phyloP scores from a whole-genome alignment of 2,888 invertebrate species.

The Sphaerophoria taeniata region DNA sequence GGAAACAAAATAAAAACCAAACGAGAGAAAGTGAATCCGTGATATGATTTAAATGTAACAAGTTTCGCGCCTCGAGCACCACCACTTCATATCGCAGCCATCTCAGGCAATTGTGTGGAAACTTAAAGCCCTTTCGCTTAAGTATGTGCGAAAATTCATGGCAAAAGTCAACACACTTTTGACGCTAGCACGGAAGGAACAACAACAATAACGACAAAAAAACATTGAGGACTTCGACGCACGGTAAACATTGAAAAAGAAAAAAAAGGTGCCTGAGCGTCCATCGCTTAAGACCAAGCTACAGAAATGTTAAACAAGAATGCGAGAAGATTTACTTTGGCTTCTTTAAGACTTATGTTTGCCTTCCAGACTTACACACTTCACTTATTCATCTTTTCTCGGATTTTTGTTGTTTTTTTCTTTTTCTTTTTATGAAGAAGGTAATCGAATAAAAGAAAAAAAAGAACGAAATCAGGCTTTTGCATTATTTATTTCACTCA shows the following conservation, averaged over 20 bases:
- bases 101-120: slow-evolving; percentile 38
- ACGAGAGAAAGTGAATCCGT: not conserved
- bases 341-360: slow-evolving; percentile 48
- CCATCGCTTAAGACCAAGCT: slow-evolving; percentile 8
- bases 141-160: slow-evolving; percentile 68
- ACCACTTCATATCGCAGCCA: not conserved
- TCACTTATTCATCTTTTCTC: slow-evolving; percentile 29
- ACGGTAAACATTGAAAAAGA: slow-evolving; percentile 1
- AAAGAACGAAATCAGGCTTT: slow-evolving; percentile 38
- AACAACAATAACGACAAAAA: not conserved
- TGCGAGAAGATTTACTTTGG: slow-evolving; percentile 25
- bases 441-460: slow-evolving; percentile 64
- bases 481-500: slow-evolving; percentile 54
- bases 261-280: too few relatives aligned
- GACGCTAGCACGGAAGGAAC: slow-evolving; percentile 8
- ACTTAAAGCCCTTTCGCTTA: slow-evolving; percentile 47
- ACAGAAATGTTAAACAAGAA: slow-evolving; percentile 2
- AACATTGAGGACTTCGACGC: not conserved
- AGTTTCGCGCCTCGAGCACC: slow-evolving; percentile 40
- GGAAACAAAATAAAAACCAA: slow-evolving; percentile 39
- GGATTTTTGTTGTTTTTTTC: slow-evolving; percentile 3
- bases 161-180: slow-evolving; percentile 71
- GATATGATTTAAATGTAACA: slow-evolving; percentile 28
- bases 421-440: slow-evolving; percentile 33
- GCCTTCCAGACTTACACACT: slow-evolving; percentile 54